Percentiles rank a stretch among this genome's conserved stretches.
These are phyloP conservation scores for Climacteris rufus DNA, from an alignment of 2,113 vertebrate species.

Conservation along the genomic window DNA sequence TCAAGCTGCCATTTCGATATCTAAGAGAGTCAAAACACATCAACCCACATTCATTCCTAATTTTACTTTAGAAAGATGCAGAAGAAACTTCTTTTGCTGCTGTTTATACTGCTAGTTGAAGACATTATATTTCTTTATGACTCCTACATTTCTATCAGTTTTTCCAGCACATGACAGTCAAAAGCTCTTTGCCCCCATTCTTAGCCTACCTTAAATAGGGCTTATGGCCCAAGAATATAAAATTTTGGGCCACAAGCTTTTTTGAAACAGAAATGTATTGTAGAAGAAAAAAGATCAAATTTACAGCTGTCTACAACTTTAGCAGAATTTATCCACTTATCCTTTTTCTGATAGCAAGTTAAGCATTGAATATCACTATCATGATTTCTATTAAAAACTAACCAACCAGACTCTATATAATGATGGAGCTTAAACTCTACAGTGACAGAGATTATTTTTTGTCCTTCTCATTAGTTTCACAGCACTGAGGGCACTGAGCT, in stretches of 20 bases:
- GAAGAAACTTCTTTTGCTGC: background rate
- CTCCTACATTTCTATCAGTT: background rate
- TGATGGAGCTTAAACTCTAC: background rate
- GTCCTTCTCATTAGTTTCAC: background rate
- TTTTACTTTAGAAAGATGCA: background rate
- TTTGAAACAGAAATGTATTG: background rate
- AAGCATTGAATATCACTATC: background rate
- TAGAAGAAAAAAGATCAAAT: background rate
- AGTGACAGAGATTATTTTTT: too few species aligned
- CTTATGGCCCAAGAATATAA: accelerated
- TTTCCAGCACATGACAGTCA: background rate
- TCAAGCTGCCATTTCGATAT: background rate
- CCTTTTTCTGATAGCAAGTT: background rate
- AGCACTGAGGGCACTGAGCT: background rate
- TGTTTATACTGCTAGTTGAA: background rate
- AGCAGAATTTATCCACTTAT: background rate
- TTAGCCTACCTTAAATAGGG: background rate
- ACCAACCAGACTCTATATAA: background rate
- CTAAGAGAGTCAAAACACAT: background rate
- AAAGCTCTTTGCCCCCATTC: background rate
- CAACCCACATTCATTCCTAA: background rate
- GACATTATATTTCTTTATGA: background rate
- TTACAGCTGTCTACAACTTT: background rate
- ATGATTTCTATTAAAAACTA: background rate
- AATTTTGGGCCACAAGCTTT: background rate